phyloP scores from a whole-genome alignment of 2,797 vertebrate genomes.

The Enteromius radiatus region DNA sequence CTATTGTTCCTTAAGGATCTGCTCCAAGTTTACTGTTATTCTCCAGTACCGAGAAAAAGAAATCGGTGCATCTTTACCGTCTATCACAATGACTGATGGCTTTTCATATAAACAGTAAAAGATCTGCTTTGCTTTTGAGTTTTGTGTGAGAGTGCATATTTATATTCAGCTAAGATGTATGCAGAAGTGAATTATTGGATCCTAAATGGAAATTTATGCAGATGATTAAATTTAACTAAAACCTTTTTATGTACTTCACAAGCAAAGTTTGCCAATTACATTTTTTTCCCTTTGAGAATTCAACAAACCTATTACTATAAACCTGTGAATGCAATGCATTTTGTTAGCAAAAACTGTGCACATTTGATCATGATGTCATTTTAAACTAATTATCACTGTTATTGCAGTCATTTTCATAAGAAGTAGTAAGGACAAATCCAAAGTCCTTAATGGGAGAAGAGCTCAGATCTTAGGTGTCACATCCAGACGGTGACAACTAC shows the following conservation, averaged over 20 bases:
- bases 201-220: neutral
- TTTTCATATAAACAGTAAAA: neutral
- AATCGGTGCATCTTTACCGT: neutral
- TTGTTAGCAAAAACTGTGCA: neutral
- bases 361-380: neutral
- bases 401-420: neutral
- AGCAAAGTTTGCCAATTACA: neutral
- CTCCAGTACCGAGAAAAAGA: neutral
- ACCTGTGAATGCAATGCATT: constrained; percentile 13
- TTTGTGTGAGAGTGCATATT: neutral
- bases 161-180: neutral
- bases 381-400: neutral
- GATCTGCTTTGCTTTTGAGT: neutral
- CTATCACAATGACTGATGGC: neutral
- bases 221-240: neutral
- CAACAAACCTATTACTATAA: constrained; percentile 5
- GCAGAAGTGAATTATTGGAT: constrained; percentile 16
- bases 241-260: neutral
- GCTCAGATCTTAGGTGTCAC: constrained; percentile 17
- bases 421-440: neutral
- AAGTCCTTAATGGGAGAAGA: neutral
- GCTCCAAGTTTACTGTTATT: neutral
- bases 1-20: neutral
- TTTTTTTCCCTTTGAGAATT: neutral
- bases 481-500: neutral